Base-by-base conservation (phyloP, 2,888 invertebrate species). In the Acronicta alni region DNA sequence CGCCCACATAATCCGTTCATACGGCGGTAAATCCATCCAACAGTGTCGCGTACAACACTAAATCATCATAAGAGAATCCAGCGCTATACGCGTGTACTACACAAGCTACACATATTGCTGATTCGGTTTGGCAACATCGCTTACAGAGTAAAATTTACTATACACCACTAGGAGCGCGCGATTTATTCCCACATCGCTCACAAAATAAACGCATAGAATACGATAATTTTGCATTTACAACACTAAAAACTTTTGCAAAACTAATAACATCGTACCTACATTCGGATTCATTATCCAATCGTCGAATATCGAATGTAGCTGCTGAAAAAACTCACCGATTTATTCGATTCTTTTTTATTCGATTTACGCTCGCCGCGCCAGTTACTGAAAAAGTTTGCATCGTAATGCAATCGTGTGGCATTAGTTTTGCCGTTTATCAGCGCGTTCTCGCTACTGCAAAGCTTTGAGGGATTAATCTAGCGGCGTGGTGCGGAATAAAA, bases 1-100 rank as follows among this genome's bases (percentile, higher is more conserved):
- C 93, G 93, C 93, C 93, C 93, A 94, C 93, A 92, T 94, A 94
- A 94, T 93, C 93, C 93, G 90, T 92, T 93, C 90, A 89, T 92
- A 88, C 89, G 90, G 85, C 93, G 86, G 92, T 94, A 94, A 94
- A 94, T 94, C 93, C 93, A 92, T 94, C 93, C 89, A 85, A 76
- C 87, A 85, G 84, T 91, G 93, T 92, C 91, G 91, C 89, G 89
- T 79, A 83, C 89, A 81, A 77, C 82, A 89, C 89, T 94, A 94
- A 93, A 94, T 94, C 93, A 93, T 93, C 93, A 93, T 94, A 93
- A 93, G 93, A 91, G 93, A 93, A 93, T 91, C 92, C 90, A 89
- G 84, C 81, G 83, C 82, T 83, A 85, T 82, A 81, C 80, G 77
- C 77, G 75, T 78, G 77, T 83, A 82, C 76, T 75, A 84, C 82